Base-by-base conservation (phyloP, 2,888 invertebrate genomes). In the Pasiphila rectangulata region DNA sequence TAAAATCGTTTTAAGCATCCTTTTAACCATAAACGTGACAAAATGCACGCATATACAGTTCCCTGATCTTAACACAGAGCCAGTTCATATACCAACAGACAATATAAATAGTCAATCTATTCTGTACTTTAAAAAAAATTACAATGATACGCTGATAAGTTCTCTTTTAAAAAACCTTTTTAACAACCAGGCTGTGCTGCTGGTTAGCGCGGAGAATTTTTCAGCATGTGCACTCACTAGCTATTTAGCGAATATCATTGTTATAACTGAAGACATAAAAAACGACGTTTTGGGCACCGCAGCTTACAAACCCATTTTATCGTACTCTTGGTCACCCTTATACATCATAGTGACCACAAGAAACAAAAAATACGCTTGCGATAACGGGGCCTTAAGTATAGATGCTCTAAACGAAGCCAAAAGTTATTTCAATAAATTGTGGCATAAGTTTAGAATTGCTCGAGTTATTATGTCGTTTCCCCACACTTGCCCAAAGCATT, bases 351-450 rank as follows among this genome's bases (percentile, higher is more conserved):
- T 71, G 7, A 67, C 69, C 20, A 58, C 47, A 1, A 51, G 52
- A 29, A 51, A 64, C 7, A 41, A 13, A 13, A 38, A 36, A 6
- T 69, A 56, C 20, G 49, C 36, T 44, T 78, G 78, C 56, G 48
- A 55, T 1, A 48, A 70, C 30, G 66, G 66, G 4, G 48, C 24
- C 4, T 63, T 76, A 23, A 46, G 45, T 25, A 7, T 29, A 36
- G 44, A 55, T 2, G 57, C 59, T 6, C 56, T 59, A 16, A 20
- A 21, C 3, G 10, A 43, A 1, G 54, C 69, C 5, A 61, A 79
- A 36, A 40, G 21, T 4, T 68, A 69, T 41, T 57, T 78, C 24
- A 76, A 75, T 40, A 41, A 46, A 7, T 20, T 79, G 5, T 80
- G 79, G 79, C 68, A 69, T 10, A 58, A 37, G 37, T 61, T 60